Evolutionary conservation across 2,113 vertebrate genomes (phyloP).

Genomic region (Prinia subflava): DNA sequence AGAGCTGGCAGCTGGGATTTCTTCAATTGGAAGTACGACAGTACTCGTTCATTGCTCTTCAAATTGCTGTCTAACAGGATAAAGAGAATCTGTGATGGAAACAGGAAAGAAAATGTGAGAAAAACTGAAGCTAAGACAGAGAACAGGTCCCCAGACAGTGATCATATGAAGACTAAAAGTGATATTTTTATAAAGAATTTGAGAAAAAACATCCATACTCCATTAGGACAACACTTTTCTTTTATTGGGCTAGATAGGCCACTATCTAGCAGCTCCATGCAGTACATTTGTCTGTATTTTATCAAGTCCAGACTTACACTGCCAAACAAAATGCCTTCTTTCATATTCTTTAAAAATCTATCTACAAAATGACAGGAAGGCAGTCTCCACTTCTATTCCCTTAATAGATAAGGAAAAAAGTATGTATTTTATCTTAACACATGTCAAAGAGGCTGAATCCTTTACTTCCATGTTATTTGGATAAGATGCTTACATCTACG

Average conservation of each 20-base stretch:
- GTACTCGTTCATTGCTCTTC: slow-evolving; percentile 72
- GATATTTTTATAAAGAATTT: background rate
- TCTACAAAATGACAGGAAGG: background rate
- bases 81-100: slow-evolving; percentile 84
- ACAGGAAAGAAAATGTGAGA: background rate
- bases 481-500: background rate
- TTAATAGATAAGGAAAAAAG: background rate
- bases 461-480: background rate
- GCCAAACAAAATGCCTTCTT: background rate
- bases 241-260: background rate
- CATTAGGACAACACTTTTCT: background rate
- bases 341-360: background rate
- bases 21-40: slow-evolving; percentile 84
- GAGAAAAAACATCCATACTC: background rate
- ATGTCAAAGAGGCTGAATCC: background rate
- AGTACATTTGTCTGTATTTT: background rate
- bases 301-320: background rate
- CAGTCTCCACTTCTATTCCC: background rate
- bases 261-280: background rate
- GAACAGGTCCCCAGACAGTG: background rate
- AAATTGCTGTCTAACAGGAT: slow-evolving; percentile 80
- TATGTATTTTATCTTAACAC: background rate
- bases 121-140: background rate
- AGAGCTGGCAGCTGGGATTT: slow-evolving; percentile 83
- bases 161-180: background rate